Evolutionary conservation across 2,113 vertebrate genomes (phyloP).

Genomic region (Emydocephalus ijimae): DNA sequence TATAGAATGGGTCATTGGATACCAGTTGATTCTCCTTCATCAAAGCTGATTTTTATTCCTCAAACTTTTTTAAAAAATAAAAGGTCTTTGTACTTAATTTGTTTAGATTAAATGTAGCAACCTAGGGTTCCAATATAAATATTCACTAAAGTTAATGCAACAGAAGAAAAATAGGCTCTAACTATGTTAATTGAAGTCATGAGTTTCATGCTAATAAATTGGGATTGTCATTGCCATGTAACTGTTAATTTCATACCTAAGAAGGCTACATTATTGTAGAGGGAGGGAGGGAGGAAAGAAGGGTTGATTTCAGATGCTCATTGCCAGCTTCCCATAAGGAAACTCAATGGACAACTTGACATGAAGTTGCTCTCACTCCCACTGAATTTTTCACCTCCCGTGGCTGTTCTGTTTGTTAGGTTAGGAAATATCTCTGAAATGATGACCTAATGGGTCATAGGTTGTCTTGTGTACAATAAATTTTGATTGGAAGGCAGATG

Average conservation of each 20-base stretch:
- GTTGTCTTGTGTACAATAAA: not conserved
- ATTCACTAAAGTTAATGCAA: not conserved
- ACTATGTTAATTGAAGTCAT: too few species aligned
- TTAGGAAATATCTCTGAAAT: not conserved
- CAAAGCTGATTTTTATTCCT: not conserved
- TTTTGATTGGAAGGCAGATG: not conserved
- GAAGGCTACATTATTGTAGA: too few species aligned
- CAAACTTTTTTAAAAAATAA: not conserved
- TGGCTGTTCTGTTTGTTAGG: not conserved
- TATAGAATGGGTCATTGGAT: not conserved
- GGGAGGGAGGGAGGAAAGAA: too few species aligned
- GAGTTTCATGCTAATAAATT: not conserved
- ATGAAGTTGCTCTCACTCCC: not conserved
- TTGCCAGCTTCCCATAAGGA: too few species aligned
- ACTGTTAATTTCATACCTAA: not conserved
- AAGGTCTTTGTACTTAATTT: not conserved
- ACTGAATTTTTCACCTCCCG: not conserved
- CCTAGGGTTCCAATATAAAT: not conserved
- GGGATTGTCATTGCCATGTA: not conserved
- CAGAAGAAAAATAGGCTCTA: not conserved
- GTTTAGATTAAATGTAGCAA: not conserved
- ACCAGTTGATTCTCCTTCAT: not conserved
- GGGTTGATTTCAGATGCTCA: too few species aligned
- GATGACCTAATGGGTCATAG: not conserved
- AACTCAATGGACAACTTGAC: too few species aligned